A percentile compares a stretch with the other conserved stretches of the same genome.
Conservation (phyloP, 2,113 vertebrate genomes). For the Nesospiza acunhae region DNA sequence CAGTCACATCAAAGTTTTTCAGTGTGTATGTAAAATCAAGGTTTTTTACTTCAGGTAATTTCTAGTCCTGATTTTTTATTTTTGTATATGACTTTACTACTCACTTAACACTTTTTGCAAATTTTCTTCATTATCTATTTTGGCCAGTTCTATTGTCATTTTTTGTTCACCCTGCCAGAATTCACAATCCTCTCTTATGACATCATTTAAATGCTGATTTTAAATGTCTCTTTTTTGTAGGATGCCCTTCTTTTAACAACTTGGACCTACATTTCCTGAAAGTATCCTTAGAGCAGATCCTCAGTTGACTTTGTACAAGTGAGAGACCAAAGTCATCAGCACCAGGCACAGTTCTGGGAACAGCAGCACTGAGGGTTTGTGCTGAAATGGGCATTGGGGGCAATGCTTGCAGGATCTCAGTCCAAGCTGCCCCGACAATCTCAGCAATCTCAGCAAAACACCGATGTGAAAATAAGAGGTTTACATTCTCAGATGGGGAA, state of each 20-base stretch:
- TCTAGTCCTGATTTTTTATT: neutral
- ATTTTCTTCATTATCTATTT: neutral
- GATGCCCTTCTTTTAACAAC: neutral
- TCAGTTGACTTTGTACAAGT: neutral
- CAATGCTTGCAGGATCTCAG: neutral
- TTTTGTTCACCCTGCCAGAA: neutral
- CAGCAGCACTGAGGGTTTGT: neutral
- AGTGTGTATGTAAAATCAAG: neutral
- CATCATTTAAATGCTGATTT: neutral
- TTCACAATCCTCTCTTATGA: neutral
- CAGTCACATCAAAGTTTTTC: neutral
- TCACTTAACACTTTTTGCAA: accelerated
- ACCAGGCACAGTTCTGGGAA: neutral
- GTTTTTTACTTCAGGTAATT: neutral
- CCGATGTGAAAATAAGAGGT: neutral
- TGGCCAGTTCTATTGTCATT: neutral
- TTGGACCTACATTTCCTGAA: neutral
- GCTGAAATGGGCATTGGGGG: neutral
- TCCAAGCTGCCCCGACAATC: neutral
- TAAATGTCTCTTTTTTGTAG: neutral
- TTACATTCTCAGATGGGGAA: neutral
- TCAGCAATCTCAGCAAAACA: neutral
- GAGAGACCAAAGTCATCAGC: neutral
- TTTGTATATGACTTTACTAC: neutral
- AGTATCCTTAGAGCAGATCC: neutral